Conservation (phyloP, 2,113 vertebrate species). For the Triplophysa dalaica region DNA sequence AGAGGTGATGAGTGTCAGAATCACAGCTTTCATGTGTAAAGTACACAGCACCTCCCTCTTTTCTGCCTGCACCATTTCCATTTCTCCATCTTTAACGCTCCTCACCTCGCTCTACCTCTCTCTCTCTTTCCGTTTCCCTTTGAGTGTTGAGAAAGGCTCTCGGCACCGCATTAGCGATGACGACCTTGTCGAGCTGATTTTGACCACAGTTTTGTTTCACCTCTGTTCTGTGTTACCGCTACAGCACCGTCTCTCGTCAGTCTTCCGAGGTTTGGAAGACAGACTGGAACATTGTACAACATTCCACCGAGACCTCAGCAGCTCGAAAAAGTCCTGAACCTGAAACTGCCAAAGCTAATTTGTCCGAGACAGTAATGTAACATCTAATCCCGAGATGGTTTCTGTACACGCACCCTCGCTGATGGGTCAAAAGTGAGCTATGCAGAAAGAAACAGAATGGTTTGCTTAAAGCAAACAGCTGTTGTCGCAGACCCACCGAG, state of each 20-base stretch:
- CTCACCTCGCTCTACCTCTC: background rate
- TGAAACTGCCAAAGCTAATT: slow-evolving; percentile 19
- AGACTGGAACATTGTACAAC: slow-evolving; percentile 16
- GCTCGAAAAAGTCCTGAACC: slow-evolving; percentile 12
- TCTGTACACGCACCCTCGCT: background rate
- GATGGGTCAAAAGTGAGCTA: slow-evolving; percentile 3
- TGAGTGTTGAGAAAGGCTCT: slow-evolving; percentile 42
- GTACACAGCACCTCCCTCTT: slow-evolving; percentile 30
- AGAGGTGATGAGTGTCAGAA: slow-evolving; percentile 44
- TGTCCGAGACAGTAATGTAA: slow-evolving; percentile 9
- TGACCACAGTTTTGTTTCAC: slow-evolving; percentile 46
- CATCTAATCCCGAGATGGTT: slow-evolving; percentile 33
- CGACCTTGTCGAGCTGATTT: slow-evolving; percentile 41
- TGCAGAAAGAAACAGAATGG: background rate
- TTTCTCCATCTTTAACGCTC: slow-evolving; percentile 19
- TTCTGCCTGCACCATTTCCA: slow-evolving; percentile 33
- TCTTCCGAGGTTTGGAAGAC: slow-evolving; percentile 20
- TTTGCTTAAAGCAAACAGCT: background rate
- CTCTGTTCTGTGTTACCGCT: slow-evolving; percentile 29
- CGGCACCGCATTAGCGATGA: slow-evolving; percentile 36
- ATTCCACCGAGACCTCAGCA: slow-evolving; percentile 23
- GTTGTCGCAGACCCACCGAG: background rate
- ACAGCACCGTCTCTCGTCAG: background rate
- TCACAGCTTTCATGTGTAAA: slow-evolving; percentile 40
- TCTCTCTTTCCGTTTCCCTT: slow-evolving; percentile 35